Percentiles rank a stretch among this genome's conserved stretches.
phyloP scores from a whole-genome alignment of 2,888 invertebrate genomes.

The Parnassius orleans region DNA sequence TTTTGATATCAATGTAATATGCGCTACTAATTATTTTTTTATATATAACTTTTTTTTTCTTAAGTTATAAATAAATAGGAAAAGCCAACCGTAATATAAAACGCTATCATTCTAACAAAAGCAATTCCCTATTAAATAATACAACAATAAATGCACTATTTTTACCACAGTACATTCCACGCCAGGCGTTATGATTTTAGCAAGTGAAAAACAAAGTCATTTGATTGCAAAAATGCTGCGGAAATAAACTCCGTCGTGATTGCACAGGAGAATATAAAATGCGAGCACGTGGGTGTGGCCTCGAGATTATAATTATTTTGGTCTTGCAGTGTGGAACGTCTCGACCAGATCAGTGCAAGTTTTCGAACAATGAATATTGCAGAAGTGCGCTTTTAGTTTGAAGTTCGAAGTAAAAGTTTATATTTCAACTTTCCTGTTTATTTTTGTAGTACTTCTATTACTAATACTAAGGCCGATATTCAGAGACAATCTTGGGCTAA shows the following conservation, averaged over 20 bases:
- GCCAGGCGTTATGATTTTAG: slow-evolving; percentile 3
- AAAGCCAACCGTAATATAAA: background rate
- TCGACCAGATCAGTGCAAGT: slow-evolving; percentile 21
- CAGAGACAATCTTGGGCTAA: too few relatives aligned
- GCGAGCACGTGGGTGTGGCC: slow-evolving; percentile 59
- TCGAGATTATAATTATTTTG: slow-evolving; percentile 67
- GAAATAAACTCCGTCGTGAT: slow-evolving; percentile 33
- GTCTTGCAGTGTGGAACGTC: slow-evolving; percentile 47
- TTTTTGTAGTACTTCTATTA: too few relatives aligned
- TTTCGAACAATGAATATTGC: slow-evolving; percentile 13
- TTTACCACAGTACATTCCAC: slow-evolving; percentile 13
- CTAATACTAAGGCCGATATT: too few relatives aligned
- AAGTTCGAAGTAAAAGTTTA: too few relatives aligned
- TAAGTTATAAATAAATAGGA: too few relatives aligned
- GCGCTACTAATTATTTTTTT: too few relatives aligned
- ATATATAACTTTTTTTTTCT: too few relatives aligned
- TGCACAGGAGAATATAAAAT: slow-evolving; percentile 60
- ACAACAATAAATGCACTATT: slow-evolving; percentile 3
- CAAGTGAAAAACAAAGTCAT: slow-evolving; percentile 39
- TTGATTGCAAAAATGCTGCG: slow-evolving; percentile 40
- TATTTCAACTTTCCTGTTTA: too few relatives aligned
- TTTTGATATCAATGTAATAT: too few relatives aligned
- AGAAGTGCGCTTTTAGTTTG: slow-evolving; percentile 4
- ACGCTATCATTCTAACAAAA: background rate
- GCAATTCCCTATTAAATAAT: slow-evolving; percentile 2